These are phyloP conservation scores for Gordius sp. DNA, from an alignment of 2,888 invertebrate species.

Conservation along the genomic window DNA sequence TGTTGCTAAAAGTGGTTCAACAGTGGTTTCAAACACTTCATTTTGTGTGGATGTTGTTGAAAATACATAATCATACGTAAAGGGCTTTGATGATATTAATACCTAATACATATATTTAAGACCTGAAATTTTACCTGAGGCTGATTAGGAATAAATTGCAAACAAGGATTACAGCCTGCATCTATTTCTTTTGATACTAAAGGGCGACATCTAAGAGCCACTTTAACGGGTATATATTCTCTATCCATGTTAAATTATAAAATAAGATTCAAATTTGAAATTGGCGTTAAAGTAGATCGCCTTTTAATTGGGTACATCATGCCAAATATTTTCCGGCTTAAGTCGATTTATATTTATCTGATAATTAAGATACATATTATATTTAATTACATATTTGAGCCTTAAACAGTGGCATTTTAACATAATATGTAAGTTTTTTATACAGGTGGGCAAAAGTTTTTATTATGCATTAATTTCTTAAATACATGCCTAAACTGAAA, in stretches of 20 bases:
- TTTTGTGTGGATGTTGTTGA: not conserved
- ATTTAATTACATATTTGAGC: too few relatives aligned
- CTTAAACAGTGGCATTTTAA: too few relatives aligned
- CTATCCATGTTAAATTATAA: not conserved
- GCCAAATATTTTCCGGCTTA: too few relatives aligned
- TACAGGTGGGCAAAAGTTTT: too few relatives aligned
- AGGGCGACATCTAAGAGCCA: slow-evolving; percentile 12
- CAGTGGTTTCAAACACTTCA: not conserved
- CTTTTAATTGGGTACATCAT: too few relatives aligned
- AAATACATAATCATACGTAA: slow-evolving; percentile 12
- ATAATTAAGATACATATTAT: too few relatives aligned
- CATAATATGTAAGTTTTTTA: too few relatives aligned
- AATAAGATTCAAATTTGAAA: too few relatives aligned
- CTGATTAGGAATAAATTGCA: not conserved
- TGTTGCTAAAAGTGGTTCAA: not conserved
- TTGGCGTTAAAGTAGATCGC: slow-evolving; percentile 10
- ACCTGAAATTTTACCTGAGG: slow-evolving; percentile 3
- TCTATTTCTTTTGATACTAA: slow-evolving; percentile 5
- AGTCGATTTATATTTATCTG: too few relatives aligned
- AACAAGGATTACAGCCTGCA: not conserved
- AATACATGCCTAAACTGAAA: too few relatives aligned
- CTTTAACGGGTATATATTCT: slow-evolving; percentile 13
- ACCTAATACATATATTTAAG: not conserved
- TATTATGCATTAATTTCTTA: too few relatives aligned
- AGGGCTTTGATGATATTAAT: not conserved